These are phyloP conservation scores for Drosophila murphyi DNA, from an alignment of 1,140 invertebrate species.

Conservation along the genomic window DNA sequence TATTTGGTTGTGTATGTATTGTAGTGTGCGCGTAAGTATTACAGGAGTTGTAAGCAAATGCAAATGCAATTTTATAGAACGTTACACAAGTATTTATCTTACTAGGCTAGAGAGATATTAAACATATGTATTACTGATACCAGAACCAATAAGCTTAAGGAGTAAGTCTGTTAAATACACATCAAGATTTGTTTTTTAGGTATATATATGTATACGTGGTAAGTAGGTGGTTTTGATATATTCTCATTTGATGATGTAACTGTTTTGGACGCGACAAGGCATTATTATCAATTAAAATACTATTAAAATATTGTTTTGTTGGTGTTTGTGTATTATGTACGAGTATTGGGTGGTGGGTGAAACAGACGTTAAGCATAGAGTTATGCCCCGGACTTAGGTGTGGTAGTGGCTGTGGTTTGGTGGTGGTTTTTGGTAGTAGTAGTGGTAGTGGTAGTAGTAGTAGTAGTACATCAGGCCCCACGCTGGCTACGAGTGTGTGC, in stretches of 20 bases:
- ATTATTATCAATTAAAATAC: conserved; percentile 22
- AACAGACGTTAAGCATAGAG: conserved; percentile 48
- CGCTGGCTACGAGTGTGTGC: conserved; percentile 31
- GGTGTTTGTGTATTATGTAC: conserved; percentile 17
- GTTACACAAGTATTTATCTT: conserved; percentile 67
- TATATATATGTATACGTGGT: conserved; percentile 13
- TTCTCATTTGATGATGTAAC: conserved; percentile 3
- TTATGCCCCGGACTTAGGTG: conserved; percentile 34
- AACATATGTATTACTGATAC: conserved; percentile 64
- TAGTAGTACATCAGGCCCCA: conserved; percentile 46
- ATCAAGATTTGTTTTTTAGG: conserved; percentile 21
- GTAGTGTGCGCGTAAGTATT: conserved; percentile 23
- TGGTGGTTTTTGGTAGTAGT: conserved; percentile 27
- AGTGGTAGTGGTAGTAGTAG: conserved; percentile 54
- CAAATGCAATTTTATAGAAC: conserved; percentile 74
- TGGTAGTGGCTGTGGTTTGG: conserved; percentile 37
- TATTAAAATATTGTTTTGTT: neutral
- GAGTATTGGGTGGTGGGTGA: conserved; percentile 11
- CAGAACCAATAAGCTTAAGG: conserved; percentile 75
- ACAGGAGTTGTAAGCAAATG: conserved; percentile 58
- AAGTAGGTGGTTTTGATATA: conserved; percentile 17
- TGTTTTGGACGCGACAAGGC: neutral
- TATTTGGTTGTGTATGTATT: conserved; percentile 11
- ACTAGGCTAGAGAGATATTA: conserved; percentile 63
- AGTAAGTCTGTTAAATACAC: conserved; percentile 67